Evolutionary conservation across 2,113 vertebrate species (phyloP), one percentile per base, ranked within the genome.

Genomic region (Bubo scandiacus): DNA sequence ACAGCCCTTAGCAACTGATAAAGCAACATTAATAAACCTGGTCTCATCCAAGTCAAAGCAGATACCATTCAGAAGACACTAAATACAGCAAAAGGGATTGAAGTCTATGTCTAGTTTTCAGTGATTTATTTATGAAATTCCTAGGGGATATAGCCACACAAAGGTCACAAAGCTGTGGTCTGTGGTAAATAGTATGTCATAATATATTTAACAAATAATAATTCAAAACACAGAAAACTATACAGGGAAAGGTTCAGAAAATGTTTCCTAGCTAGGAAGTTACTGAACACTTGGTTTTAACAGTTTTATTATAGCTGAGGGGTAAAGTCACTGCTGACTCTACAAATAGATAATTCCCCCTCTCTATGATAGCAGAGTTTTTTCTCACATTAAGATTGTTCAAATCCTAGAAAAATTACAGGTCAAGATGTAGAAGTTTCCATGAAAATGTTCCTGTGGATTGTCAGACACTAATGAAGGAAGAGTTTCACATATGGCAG

Each of bases 161-260:
- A 78, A 91, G 47, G 81, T 95, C 81, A 94, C 49, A 84, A 42
- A 92, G 40, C 81, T 82, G 75, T 86, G 29, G 1, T 88, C 49
- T 96, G 83, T 82, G 73, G 81, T 90, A 96, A 93, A 92, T 71
- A 91, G 52, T 47, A 34, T 87, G 67, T 54, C 84, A 82, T 82
- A 95, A 95, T 80, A 70, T 55, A 87, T 94, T 96, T 94, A 97
- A 85, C 26, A 82, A 94, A 79, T 80, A 36, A 77, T 94, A 95
- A 96, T 95, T 92, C 91, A 95, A 77, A 73, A 34, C 65, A 66
- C 36, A 93, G 58, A 91, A 89, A 82, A 77, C 62, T 72, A 49
- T 45, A 70, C 19, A 58, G 51, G 52, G 72, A 82, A 91, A 91
- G 29, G 54, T 54, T 83, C 38, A 70, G 62, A 73, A 96, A 80